A percentile compares a stretch with the other conserved stretches of the same genome.
Evolutionary conservation across 2,797 vertebrate species (phyloP).

Genomic region (Poecilia velifera): DNA sequence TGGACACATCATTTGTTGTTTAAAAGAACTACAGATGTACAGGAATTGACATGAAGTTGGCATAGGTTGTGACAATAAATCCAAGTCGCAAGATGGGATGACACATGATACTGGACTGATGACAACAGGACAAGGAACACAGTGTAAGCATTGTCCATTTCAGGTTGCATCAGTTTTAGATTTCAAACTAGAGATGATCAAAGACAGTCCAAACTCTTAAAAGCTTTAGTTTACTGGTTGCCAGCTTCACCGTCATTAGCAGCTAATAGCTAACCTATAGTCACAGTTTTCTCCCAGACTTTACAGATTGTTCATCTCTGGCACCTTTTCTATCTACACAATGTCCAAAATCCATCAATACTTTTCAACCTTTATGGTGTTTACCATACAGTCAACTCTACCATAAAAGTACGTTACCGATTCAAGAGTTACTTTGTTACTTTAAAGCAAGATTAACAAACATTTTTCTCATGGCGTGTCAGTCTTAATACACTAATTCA

Average conservation of each 20-base stretch:
- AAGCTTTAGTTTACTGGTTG: background rate
- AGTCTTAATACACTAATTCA: background rate
- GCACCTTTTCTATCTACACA: background rate
- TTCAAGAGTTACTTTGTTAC: background rate
- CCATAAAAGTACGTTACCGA: background rate
- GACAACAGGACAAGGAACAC: background rate
- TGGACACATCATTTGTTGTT: background rate
- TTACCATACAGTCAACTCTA: background rate
- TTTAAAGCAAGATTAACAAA: background rate
- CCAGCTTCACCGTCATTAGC: background rate
- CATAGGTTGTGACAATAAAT: background rate
- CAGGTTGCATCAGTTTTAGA: background rate
- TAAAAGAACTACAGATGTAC: background rate
- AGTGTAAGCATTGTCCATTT: background rate
- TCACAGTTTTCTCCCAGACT: background rate
- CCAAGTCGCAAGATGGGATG: background rate
- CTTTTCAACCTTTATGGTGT: background rate
- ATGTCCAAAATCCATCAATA: background rate
- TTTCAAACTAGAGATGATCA: background rate
- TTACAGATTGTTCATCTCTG: background rate
- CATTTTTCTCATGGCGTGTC: background rate
- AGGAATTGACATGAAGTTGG: background rate
- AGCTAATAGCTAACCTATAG: background rate
- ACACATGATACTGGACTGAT: background rate
- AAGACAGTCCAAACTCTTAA: background rate